These are phyloP conservation scores for Emmelina monodactyla DNA, from an alignment of 2,888 invertebrate species.

Conservation along the genomic window DNA sequence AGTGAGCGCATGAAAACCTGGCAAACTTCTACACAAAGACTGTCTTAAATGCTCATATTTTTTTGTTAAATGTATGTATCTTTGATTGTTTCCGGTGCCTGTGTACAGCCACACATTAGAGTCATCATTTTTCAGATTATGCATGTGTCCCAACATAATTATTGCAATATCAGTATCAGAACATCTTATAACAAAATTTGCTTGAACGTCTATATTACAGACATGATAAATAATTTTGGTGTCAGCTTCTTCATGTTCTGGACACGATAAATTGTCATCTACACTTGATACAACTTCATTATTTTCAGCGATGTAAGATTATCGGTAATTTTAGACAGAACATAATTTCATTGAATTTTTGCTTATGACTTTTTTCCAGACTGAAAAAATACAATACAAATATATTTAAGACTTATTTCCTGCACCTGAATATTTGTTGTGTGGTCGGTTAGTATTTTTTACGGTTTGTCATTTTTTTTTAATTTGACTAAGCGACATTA, in stretches of 20 bases:
- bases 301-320: conserved; percentile 1
- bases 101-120: conserved; percentile 3
- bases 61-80: conserved; percentile 10
- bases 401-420: no score
- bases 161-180: conserved; percentile 3
- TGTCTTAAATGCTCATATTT: conserved; percentile 9
- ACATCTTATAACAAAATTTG: conserved; percentile 1
- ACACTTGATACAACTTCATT: neutral
- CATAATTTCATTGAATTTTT: no score
- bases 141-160: conserved; percentile 3
- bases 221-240: conserved; percentile 7
- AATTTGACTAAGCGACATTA: no score
- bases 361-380: no score
- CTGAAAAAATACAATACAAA: no score
- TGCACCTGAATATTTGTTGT: no score
- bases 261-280: conserved; percentile 6
- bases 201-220: no score
- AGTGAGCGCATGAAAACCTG: conserved; percentile 16
- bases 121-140: conserved; percentile 1
- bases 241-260: conserved; percentile 8
- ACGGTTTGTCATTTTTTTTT: no score
- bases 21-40: conserved; percentile 11
- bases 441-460: no score
- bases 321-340: no score
- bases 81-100: conserved; percentile 12